phyloP scores from a whole-genome alignment of 2,113 vertebrate genomes.

The Echinops telfairi region DNA sequence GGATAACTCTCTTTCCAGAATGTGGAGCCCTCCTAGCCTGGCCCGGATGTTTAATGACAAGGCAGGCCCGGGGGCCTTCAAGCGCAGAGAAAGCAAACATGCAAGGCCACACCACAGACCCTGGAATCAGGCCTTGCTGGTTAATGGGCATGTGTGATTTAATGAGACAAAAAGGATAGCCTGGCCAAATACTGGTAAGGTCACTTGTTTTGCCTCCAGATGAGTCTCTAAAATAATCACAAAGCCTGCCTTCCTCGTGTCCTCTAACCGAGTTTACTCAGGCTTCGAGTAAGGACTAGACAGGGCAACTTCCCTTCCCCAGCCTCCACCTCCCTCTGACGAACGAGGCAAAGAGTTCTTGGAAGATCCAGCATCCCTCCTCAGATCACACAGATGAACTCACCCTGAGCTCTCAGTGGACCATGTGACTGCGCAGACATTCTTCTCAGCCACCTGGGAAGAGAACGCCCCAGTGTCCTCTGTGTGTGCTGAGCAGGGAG shows the following conservation, averaged over 20 bases:
- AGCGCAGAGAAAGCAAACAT: neutral
- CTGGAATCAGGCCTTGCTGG: neutral
- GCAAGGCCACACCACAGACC: neutral
- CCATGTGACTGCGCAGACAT: neutral
- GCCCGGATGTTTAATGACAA: neutral
- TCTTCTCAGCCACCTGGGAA: too few species aligned
- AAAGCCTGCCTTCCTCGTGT: neutral
- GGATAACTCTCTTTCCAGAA: conserved; percentile 30
- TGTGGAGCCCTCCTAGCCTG: neutral
- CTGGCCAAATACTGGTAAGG: neutral
- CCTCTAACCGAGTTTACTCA: neutral
- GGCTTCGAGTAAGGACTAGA: neutral
- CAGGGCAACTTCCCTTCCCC: neutral
- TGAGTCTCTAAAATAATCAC: neutral
- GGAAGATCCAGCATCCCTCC: neutral
- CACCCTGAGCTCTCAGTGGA: neutral
- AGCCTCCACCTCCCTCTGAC: neutral
- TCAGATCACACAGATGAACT: neutral
- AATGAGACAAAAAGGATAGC: neutral
- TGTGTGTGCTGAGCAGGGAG: too few species aligned
- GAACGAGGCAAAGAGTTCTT: neutral
- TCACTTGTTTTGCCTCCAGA: neutral
- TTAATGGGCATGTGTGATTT: neutral
- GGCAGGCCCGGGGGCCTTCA: neutral
- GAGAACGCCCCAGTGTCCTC: too few species aligned